Evolutionary conservation across 2,797 vertebrate species (phyloP), one percentile per base, ranked within the genome.

Genomic region (Intellagama lesueurii): DNA sequence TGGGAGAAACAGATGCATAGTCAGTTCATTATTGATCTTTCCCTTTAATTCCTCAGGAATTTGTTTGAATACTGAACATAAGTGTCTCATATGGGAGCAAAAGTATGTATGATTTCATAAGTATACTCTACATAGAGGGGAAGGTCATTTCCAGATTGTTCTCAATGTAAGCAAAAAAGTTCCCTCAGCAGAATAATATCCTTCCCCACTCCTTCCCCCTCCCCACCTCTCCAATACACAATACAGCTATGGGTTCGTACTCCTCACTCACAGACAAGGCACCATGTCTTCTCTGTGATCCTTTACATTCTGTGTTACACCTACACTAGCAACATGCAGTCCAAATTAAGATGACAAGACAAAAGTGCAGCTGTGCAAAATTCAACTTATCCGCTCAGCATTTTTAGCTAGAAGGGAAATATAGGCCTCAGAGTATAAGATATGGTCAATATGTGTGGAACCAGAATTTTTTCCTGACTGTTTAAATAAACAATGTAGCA

Each of bases 321-420:
- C 49, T 89, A 73, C 14, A 35, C 16, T 80, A 79, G 32, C 30
- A 89, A 64, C 28, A 79, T 44, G 69, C 14, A 40, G 40, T 70
- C 69, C 9, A 6, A 77, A 79, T 88, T 84, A 84, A 78, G 47
- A 84, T 49, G 35, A 81, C 79, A 83, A 66, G n/a, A 79, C 60
- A 86, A 77, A 90, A 82, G 47, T 86, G 60, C 70, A 86, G 84
- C 66, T 80, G 35, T 73, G 60, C 19, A 80, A 85, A 80, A 83
- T 88, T 60, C 70, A 81, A 76, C 22, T 69, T 70, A 79, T 90
- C 72, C 76, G 24, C 9, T 49, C 60, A 68, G 32, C 69, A 73
- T 32, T 88, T 90, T 69, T 78, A 73, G 2, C 84, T 78, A 76
- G 26, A 84, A 81, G 70, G 52, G 88, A 89, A 56, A 1, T 49